Evolutionary conservation across 2,797 vertebrate genomes (phyloP).

Genomic region (Allobates femoralis): DNA sequence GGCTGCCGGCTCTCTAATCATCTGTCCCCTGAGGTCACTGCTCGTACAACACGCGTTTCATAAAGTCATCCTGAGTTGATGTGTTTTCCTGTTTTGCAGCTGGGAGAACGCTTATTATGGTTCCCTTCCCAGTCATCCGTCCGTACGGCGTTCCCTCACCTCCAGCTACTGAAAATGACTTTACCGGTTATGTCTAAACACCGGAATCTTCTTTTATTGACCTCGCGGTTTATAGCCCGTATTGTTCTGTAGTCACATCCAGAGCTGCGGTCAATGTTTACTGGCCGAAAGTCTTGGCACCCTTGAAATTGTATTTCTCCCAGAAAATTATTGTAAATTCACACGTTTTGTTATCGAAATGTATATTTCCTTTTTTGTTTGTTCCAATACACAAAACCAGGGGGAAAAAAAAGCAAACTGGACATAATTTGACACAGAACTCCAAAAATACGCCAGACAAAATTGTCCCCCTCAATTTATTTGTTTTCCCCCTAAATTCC

Average conservation of each 20-base stretch:
- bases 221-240: not conserved
- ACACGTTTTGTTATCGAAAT: too few species aligned
- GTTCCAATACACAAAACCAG: too few species aligned
- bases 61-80: not conserved
- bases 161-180: not conserved
- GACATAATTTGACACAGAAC: too few species aligned
- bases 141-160: not conserved
- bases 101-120: not conserved
- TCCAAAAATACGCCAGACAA: too few species aligned
- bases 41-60: not conserved
- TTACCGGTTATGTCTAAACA: not conserved
- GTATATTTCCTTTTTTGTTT: too few species aligned
- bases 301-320: too few species aligned
- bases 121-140: not conserved
- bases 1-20: not conserved
- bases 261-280: not conserved
- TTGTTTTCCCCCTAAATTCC: too few species aligned
- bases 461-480: too few species aligned
- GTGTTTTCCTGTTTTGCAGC: conserved; percentile 17
- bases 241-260: not conserved
- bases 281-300: too few species aligned
- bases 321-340: too few species aligned
- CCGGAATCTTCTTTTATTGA: not conserved
- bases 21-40: not conserved
- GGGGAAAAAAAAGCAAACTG: too few species aligned